Percentiles rank a stretch among this genome's conserved stretches.
phyloP scores from a whole-genome alignment of 2,888 invertebrate species.

The Hermodice carunculata region DNA sequence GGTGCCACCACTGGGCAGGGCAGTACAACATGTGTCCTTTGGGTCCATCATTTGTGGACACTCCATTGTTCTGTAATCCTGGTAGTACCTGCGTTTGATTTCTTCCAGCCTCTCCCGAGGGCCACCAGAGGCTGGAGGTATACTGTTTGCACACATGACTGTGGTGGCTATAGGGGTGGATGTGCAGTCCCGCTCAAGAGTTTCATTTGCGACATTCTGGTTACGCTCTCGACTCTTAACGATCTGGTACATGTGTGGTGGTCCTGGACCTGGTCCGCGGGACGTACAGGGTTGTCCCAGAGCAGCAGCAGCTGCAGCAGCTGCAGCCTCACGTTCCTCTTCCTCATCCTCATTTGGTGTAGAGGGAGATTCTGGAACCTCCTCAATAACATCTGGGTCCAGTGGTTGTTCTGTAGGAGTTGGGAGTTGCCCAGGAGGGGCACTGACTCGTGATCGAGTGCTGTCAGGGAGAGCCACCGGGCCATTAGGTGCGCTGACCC shows the following conservation, averaged over 20 bases:
- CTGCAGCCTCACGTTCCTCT: neutral
- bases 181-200: too few relatives aligned
- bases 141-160: too few relatives aligned
- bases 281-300: neutral
- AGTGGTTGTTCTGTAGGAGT: too few relatives aligned
- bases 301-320: neutral
- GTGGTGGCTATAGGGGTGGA: too few relatives aligned
- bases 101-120: slow-evolving; percentile 2
- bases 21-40: neutral
- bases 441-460: neutral
- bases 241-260: too few relatives aligned
- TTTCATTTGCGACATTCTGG: too few relatives aligned
- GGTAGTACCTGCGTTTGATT: slow-evolving; percentile 16
- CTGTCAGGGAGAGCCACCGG: too few relatives aligned
- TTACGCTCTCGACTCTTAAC: too few relatives aligned
- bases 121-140: too few relatives aligned
- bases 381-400: neutral
- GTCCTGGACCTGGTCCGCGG: too few relatives aligned
- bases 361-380: neutral
- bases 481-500: too few relatives aligned
- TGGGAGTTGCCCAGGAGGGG: slow-evolving; percentile 11
- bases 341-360: neutral
- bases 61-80: slow-evolving; percentile 35
- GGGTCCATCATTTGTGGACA: slow-evolving; percentile 13
- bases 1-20: neutral